Evolutionary conservation across 2,113 vertebrate species (phyloP), one percentile per base, ranked within the genome.

Genomic region (Prunella himalayana): DNA sequence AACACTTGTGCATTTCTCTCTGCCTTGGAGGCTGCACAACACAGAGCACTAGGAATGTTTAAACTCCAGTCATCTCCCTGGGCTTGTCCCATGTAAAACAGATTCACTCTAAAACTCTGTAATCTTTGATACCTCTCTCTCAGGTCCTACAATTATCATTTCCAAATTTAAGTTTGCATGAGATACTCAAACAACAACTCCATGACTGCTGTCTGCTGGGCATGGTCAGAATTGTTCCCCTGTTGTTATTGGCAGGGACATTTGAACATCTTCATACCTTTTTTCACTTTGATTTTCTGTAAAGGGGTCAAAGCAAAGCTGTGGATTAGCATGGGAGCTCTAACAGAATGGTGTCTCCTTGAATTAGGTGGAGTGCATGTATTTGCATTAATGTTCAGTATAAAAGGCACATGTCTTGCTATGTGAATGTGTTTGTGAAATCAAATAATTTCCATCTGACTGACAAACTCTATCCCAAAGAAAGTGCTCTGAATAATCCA

Each of bases 341-440:
- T 75, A 72, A 61, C 42, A 73, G 86, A 82, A 88, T 20, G 11
- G 12, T 24, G 2, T 86, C 80, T 92, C 68, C 72, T 92, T 90
- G 51, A 91, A 66, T 82, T 82, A 91, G 78, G 81, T 87, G 42
- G 39, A 70, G 30, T 53, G 63, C 66, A 80, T 93, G 86, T 83
- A 88, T 93, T 93, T 97, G 84, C 92, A 85, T 96, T 93, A 95
- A 96, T 91, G 61, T 82, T 79, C 33, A 30, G 30, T 65, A 93
- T 69, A 85, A 94, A 91, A 90, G 79, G n/a, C 88, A 79, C 60
- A 76, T 6, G 0, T 72, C 71, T 92, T 73, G 79, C 37, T 90
- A 50, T 69, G 71, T 47, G 82, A 94, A 82, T 90, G 75, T 86
- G 59, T 87, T 94, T 86, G 75, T 39, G 7, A 82, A 95, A 90